Conservation (phyloP, 2,113 vertebrate species). For the Cochlearius cochlearius region DNA sequence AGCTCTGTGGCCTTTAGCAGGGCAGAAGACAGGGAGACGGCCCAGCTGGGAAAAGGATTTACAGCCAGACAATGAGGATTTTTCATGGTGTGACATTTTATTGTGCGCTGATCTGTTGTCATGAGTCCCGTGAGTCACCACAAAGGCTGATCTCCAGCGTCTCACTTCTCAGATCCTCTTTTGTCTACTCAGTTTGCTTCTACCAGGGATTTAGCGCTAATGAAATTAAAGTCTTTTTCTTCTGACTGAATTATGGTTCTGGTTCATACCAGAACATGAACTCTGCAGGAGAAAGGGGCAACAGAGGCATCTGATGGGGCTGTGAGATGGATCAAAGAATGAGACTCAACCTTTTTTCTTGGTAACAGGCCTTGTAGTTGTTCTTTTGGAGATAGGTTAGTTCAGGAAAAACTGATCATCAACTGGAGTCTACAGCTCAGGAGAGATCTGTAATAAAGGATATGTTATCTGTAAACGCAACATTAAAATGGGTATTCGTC, state of each 20-base stretch:
- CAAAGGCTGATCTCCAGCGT: neutral
- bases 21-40: neutral
- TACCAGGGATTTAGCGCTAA: neutral
- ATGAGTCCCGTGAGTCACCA: constrained; percentile 10
- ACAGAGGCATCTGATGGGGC: neutral
- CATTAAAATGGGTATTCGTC: neutral
- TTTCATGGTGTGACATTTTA: constrained; percentile 51
- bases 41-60: constrained; percentile 21
- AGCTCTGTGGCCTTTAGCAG: constrained; percentile 11
- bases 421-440: neutral
- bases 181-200: neutral
- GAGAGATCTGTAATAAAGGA: neutral
- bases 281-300: neutral
- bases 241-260: neutral
- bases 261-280: neutral
- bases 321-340: neutral
- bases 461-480: neutral
- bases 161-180: neutral
- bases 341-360: fast-evolving
- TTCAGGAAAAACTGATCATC: neutral
- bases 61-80: constrained; percentile 21
- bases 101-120: neutral
- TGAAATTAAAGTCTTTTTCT: constrained; percentile 3
- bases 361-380: neutral
- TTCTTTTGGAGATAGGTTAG: neutral